A percentile compares a stretch with the other conserved stretches of the same genome.
Evolutionary conservation across 1,140 invertebrate species (phyloP).

Genomic region (Teleogryllus occipitalis): DNA sequence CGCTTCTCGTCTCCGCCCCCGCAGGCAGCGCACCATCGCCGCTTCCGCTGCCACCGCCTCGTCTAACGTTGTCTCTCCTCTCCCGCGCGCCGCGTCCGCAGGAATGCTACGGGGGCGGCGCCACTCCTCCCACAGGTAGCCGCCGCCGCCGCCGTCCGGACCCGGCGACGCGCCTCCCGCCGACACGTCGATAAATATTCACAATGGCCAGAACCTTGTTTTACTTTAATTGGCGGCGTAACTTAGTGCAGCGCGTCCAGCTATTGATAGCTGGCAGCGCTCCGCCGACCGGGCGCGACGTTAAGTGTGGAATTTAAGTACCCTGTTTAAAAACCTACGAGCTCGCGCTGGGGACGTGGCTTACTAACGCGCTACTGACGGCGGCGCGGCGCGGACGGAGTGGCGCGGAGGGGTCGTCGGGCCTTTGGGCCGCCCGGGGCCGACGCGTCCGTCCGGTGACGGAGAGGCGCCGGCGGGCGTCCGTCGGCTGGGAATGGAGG

Average conservation of each 20-base stretch:
- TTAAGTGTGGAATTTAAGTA: constrained; percentile 1
- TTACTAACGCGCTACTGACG: neutral
- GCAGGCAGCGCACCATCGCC: too few species aligned
- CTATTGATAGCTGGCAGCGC: neutral
- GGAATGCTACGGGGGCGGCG: too few species aligned
- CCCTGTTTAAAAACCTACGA: neutral
- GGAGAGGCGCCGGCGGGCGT: too few species aligned
- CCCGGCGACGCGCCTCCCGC: neutral
- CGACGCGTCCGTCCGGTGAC: too few species aligned
- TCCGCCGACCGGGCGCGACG: neutral
- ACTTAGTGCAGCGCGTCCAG: neutral
- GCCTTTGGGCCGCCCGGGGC: neutral
- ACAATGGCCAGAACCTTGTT: constrained; percentile 3
- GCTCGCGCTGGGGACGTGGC: neutral
- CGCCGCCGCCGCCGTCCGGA: neutral
- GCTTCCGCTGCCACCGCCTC: too few species aligned
- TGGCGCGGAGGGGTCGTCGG: neutral
- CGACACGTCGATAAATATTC: constrained; percentile 4
- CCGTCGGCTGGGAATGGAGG: too few species aligned
- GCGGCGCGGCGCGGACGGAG: too few species aligned
- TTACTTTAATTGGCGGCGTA: constrained; percentile 4
- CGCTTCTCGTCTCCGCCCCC: too few species aligned
- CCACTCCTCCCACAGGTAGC: neutral
- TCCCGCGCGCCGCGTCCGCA: too few species aligned
- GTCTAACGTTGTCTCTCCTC: too few species aligned